phyloP scores from a whole-genome alignment of 2,113 vertebrate genomes.

The Synchiropus splendidus region DNA sequence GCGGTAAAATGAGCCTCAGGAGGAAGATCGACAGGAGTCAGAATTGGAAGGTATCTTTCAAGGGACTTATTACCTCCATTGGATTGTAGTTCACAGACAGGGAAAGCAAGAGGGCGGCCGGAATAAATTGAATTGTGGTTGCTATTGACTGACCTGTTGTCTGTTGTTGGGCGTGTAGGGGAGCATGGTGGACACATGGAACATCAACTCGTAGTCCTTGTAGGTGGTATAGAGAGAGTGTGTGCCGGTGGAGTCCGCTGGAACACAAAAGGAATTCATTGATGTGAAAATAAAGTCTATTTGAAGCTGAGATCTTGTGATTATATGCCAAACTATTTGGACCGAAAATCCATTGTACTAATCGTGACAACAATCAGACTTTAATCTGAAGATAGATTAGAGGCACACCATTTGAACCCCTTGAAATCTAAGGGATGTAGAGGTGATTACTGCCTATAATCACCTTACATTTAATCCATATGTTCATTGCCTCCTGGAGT shows the following conservation, averaged over 20 bases:
- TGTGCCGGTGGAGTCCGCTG: constrained; percentile 93
- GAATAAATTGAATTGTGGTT: neutral
- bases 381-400: constrained; percentile 10
- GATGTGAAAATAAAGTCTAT: neutral
- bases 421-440: no score
- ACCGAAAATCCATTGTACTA: no score
- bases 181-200: constrained; percentile 94
- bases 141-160: constrained; percentile 79
- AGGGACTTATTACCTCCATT: constrained; percentile 25
- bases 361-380: neutral
- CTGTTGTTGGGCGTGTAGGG: constrained; percentile 93
- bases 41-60: constrained; percentile 31
- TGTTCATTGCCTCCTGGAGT: no score
- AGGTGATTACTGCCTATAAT: no score
- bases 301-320: no score
- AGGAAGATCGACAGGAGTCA: constrained; percentile 26
- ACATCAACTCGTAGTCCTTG: constrained; percentile 98
- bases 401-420: neutral
- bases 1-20: constrained; percentile 30
- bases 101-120: constrained; percentile 6
- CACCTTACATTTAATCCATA: no score
- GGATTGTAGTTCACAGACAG: neutral
- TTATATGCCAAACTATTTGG: no score
- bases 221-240: constrained; percentile 97
- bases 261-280: constrained; percentile 22